Conservation (phyloP, 2,888 invertebrate genomes). For the Cantharis nigra region DNA sequence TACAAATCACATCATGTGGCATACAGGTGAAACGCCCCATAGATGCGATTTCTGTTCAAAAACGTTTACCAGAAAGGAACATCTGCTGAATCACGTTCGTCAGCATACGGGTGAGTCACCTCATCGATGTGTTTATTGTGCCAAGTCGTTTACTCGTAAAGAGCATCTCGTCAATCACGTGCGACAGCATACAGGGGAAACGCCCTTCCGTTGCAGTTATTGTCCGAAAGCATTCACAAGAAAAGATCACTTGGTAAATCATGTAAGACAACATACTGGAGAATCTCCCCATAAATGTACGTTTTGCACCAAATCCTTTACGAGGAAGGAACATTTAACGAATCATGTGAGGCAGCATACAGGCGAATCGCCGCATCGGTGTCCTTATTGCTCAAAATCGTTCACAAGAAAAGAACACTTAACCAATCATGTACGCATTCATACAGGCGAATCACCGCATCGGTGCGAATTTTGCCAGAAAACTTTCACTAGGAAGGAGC, state of each 20-base stretch:
- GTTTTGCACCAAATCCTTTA: constrained; percentile 78
- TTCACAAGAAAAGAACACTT: constrained; percentile 87
- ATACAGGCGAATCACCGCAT: constrained; percentile 71
- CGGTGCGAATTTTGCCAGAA: constrained; percentile 72
- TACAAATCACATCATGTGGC: constrained; percentile 89
- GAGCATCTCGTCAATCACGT: constrained; percentile 88
- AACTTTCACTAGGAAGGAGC: constrained; percentile 73
- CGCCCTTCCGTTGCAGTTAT: constrained; percentile 80
- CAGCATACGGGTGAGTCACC: constrained; percentile 84
- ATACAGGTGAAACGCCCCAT: constrained; percentile 79
- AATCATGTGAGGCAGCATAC: constrained; percentile 88
- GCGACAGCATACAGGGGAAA: constrained; percentile 77
- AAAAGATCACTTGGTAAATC: constrained; percentile 80
- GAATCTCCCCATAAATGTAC: constrained; percentile 80
- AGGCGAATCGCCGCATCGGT: constrained; percentile 85
- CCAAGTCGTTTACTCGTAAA: constrained; percentile 84
- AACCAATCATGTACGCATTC: constrained; percentile 76
- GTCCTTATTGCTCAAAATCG: constrained; percentile 82
- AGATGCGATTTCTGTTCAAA: constrained; percentile 80
- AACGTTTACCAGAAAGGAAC: constrained; percentile 78
- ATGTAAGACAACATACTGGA: constrained; percentile 70
- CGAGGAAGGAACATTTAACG: constrained; percentile 79
- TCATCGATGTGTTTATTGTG: constrained; percentile 83
- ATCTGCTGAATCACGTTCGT: constrained; percentile 75
- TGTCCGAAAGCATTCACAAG: constrained; percentile 85